Conservation (phyloP, 2,113 vertebrate species). For the Perca flavescens region DNA sequence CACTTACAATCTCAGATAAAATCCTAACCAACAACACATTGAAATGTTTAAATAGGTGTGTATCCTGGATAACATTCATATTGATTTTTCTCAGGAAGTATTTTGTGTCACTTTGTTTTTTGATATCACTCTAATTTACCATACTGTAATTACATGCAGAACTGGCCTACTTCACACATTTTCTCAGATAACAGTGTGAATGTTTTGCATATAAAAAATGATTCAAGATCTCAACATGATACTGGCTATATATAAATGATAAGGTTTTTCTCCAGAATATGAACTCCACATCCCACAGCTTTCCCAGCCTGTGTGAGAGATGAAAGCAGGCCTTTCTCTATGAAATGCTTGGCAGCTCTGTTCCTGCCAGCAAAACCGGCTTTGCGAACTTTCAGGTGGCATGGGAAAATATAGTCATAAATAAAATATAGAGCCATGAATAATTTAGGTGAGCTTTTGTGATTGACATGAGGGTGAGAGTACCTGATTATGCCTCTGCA, state of each 20-base stretch:
- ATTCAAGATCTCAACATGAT: conserved; percentile 75
- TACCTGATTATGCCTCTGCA: conserved; percentile 79
- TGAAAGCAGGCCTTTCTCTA: conserved; percentile 80
- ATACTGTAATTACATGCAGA: conserved; percentile 54
- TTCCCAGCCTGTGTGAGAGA: conserved; percentile 79
- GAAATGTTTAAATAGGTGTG: neutral
- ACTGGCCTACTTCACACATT: conserved; percentile 67
- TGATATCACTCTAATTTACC: conserved; percentile 35
- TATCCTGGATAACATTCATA: neutral
- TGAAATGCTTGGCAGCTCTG: conserved; percentile 81
- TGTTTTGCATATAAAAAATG: conserved; percentile 76
- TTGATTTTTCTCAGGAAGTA: neutral
- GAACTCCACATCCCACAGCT: conserved; percentile 76
- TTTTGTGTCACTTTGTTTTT: conserved; percentile 16
- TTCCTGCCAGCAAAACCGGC: conserved; percentile 77
- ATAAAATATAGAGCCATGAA: conserved; percentile 85
- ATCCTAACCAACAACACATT: neutral
- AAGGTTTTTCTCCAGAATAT: conserved; percentile 78
- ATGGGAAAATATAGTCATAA: conserved; percentile 86
- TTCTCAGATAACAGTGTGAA: conserved; percentile 65
- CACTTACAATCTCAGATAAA: neutral
- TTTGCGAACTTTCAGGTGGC: conserved; percentile 83
- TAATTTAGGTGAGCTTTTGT: conserved; percentile 83
- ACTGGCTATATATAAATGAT: conserved; percentile 82
- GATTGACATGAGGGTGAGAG: conserved; percentile 84